Percentiles rank a stretch among this genome's conserved stretches.
phyloP scores from a whole-genome alignment of 1,140 invertebrate species.

The Pteromalus puparum region DNA sequence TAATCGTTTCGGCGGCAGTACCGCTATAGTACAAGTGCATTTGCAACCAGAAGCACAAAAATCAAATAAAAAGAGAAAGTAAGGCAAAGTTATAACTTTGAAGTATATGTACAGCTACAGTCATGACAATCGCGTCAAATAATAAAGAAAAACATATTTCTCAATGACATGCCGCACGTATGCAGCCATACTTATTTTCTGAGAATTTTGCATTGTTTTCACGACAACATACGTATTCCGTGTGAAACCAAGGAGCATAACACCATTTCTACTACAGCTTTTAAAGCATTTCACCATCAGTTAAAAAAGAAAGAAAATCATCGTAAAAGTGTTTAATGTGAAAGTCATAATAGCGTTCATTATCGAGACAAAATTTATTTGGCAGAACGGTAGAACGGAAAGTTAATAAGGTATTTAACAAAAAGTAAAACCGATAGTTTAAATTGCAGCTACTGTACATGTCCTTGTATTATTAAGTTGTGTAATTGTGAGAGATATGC shows the following conservation, averaged over 20 bases:
- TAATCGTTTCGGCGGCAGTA: not conserved
- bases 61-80: not conserved
- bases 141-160: not conserved
- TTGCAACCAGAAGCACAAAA: not conserved
- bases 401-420: not conserved
- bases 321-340: slow-evolving; percentile 31
- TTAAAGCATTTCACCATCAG: not conserved
- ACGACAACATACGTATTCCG: not conserved
- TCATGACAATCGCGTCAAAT: not conserved
- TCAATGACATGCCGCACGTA: not conserved
- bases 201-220: too few relatives aligned
- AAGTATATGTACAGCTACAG: too few relatives aligned
- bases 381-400: too few relatives aligned
- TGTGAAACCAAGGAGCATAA: not conserved
- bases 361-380: too few relatives aligned
- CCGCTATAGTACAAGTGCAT: not conserved
- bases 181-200: too few relatives aligned
- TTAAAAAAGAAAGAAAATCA: not conserved
- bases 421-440: not conserved
- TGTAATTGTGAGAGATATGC: too few relatives aligned
- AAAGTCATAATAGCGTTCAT: not conserved
- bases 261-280: not conserved
- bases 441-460: too few relatives aligned
- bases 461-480: too few relatives aligned
- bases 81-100: too few relatives aligned